Conservation (phyloP, 2,888 invertebrate species). For the Rhyacophila evoluta region DNA sequence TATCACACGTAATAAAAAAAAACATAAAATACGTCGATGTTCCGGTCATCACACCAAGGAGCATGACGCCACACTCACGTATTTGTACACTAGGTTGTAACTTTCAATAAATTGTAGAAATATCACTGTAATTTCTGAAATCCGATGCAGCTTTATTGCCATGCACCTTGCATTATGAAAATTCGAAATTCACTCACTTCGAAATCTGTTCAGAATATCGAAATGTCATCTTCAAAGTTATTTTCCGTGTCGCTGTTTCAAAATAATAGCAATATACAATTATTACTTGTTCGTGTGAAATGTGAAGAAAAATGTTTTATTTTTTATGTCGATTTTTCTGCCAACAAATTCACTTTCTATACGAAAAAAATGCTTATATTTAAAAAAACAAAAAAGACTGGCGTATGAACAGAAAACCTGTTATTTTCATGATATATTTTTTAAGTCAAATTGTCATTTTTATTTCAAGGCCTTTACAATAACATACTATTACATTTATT, state of each 20-base stretch:
- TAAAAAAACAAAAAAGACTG: background rate
- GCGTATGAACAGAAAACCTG: background rate
- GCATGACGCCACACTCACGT: background rate
- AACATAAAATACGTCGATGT: background rate
- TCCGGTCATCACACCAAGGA: background rate
- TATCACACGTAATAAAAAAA: background rate
- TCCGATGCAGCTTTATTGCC: background rate
- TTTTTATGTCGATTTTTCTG: background rate
- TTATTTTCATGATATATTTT: background rate
- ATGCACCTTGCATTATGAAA: constrained; percentile 9
- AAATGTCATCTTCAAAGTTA: constrained; percentile 5
- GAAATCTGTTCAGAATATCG: background rate
- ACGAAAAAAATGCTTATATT: background rate
- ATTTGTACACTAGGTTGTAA: background rate
- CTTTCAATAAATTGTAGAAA: background rate
- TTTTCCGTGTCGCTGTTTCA: background rate
- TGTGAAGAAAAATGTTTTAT: background rate
- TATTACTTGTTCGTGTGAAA: background rate
- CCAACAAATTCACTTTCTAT: background rate
- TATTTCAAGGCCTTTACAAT: constrained; percentile 6
- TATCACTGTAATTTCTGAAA: background rate
- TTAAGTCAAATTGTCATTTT: background rate
- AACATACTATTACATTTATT: background rate
- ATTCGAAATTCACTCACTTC: background rate
- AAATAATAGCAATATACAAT: background rate